Evolutionary conservation across 2,113 vertebrate genomes (phyloP).

Genomic region (Phrynocephalus versicolor): DNA sequence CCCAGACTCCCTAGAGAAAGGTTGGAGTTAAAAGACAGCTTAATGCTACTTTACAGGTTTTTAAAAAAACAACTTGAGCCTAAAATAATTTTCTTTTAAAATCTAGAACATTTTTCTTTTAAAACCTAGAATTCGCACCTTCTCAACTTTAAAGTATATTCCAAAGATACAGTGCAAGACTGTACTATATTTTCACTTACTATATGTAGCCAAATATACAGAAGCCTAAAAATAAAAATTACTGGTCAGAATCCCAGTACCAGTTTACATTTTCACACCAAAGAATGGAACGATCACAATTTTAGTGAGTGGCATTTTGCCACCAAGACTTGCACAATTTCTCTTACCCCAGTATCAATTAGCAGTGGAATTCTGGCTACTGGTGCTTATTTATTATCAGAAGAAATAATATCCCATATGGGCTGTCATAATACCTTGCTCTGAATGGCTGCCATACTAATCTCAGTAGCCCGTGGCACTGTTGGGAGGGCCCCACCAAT

Average conservation of each 20-base stretch:
- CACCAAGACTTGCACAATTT: no score
- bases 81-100: neutral
- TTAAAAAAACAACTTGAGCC: neutral
- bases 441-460: neutral
- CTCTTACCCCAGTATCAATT: no score
- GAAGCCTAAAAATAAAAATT: no score
- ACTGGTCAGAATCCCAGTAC: no score
- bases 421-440: neutral
- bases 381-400: neutral
- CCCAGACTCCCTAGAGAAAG: conserved; percentile 77
- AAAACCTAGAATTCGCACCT: neutral
- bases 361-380: no score
- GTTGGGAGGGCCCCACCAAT: neutral
- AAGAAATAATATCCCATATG: neutral
- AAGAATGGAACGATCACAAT: no score
- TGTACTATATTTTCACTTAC: no score
- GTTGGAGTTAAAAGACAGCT: conserved; percentile 52
- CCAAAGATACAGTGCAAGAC: no score
- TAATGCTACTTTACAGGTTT: neutral
- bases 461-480: neutral
- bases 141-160: neutral
- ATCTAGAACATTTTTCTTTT: neutral
- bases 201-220: no score
- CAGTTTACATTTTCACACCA: no score
- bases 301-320: no score